Evolutionary conservation across 2,888 invertebrate genomes (phyloP), one percentile per base, ranked within the genome.

Genomic region (Agriopis leucophaearia): DNA sequence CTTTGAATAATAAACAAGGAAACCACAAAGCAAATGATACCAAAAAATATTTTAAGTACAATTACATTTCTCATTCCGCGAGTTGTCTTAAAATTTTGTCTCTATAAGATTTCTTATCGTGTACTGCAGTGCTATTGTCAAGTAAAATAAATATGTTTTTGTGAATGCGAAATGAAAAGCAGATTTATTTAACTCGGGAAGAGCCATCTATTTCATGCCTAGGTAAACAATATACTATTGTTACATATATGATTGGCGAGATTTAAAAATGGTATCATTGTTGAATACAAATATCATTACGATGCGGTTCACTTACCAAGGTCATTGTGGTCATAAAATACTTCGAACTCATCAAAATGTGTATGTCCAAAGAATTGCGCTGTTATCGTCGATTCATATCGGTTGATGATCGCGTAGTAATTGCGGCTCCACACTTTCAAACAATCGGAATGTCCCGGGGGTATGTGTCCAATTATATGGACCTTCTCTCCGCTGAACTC

Each of bases 401-500:
- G 95, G 77, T 97, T 97, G 61, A 98, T 96, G 64, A 98, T 98
- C 54, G 96, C 96, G 82, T 98, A 98, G 86, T 97, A 98, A 89
- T 99, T 99, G 74, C 98, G 96, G 7, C 99, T 98, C 98, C 99
- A 99, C 6, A 98, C 97, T 92, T 98, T 98, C 44, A 99, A 90
- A 81, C 99, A 99, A 86, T 98, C 98, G 0, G 97, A 96, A 83
- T 97, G 97, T 4, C 99, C 99, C 0, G 99, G 99, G 0, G 99
- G 99, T 78, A 99, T 99, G 85, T 99, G 99, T 0, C 98, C 99
- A 62, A 99, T 97, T n/a, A 99, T 97, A 82, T 99, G 99, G 12
- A 99, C 99, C 88, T 99, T 98, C 88, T 99, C 98, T 13, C 97
- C 97, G 75, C 97, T 97, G 85, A 98, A 97, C 89, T 99, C 99